Evolutionary conservation across 2,888 invertebrate genomes (phyloP).

Genomic region (Ectobius pallidus): DNA sequence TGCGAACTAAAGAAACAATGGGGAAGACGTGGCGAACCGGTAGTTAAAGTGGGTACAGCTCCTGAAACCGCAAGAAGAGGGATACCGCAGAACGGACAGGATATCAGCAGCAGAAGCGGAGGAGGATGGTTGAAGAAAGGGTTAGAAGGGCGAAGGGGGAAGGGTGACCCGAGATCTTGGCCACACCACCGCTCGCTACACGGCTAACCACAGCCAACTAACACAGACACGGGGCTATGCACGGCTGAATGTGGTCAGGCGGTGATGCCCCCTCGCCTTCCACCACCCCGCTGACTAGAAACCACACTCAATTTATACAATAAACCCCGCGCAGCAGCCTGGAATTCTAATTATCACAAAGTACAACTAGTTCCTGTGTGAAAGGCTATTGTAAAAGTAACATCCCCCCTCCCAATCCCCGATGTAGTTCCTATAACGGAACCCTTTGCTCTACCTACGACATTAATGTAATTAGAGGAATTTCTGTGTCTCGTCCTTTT

Average conservation of each 20-base stretch:
- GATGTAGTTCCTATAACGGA: conserved; percentile 16
- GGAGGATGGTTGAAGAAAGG: neutral
- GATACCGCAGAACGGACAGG: too few species aligned
- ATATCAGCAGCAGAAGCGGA: neutral
- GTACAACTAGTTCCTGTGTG: conserved; percentile 24
- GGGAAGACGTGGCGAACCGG: neutral
- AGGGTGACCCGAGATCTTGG: conserved; percentile 13
- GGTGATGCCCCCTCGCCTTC: neutral
- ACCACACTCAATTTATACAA: conserved; percentile 33
- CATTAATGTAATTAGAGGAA: conserved; percentile 9
- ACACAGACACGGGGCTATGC: conserved; percentile 26
- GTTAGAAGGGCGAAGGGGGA: too few species aligned
- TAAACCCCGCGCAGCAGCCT: conserved; percentile 25
- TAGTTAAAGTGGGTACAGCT: conserved; percentile 10
- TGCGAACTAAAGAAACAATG: neutral
- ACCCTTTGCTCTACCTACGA: conserved; percentile 7
- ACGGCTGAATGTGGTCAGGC: conserved; percentile 26
- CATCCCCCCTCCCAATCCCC: neutral
- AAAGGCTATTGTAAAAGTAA: conserved; percentile 18
- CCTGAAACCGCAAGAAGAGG: conserved; percentile 18
- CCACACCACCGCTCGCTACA: conserved; percentile 13
- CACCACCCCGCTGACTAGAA: neutral
- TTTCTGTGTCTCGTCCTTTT: neutral
- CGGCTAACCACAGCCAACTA: conserved; percentile 23
- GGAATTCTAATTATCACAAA: conserved; percentile 31